These are phyloP conservation scores for Perithous albicinctus DNA, from an alignment of 2,888 invertebrate genomes.

Conservation along the genomic window DNA sequence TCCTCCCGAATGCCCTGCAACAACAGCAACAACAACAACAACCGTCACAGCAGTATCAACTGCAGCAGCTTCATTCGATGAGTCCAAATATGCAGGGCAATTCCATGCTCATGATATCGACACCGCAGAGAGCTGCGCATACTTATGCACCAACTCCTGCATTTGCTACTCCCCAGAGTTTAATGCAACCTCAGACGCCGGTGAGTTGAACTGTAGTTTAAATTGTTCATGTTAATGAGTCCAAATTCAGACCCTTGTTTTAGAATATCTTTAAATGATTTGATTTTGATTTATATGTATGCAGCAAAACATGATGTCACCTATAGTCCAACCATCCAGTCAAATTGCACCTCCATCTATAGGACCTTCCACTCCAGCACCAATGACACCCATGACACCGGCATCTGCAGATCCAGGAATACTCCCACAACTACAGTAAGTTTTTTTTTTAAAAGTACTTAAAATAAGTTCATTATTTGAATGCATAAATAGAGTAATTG, in stretches of 20 bases:
- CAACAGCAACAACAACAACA: constrained; percentile 87
- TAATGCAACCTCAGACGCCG: constrained; percentile 96
- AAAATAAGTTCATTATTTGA: background rate
- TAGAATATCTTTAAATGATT: no score
- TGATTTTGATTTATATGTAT: constrained; percentile 73
- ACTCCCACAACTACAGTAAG: constrained; percentile 96
- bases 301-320: constrained; percentile 94
- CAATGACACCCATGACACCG: constrained; percentile 92
- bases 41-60: constrained; percentile 87
- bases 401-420: constrained; percentile 97
- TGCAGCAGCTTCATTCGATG: constrained; percentile 88
- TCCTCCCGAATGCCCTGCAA: constrained; percentile 93
- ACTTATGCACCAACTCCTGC: constrained; percentile 91
- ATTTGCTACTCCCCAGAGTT: constrained; percentile 92
- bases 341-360: constrained; percentile 88
- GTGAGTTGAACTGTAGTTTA: constrained; percentile 84
- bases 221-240: no score
- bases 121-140: constrained; percentile 91
- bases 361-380: constrained; percentile 91
- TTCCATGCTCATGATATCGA: constrained; percentile 88
- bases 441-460: constrained; percentile 61
- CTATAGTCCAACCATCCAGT: constrained; percentile 89
- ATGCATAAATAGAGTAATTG: no score
- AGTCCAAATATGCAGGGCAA: constrained; percentile 87
- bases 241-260: no score